Base-by-base conservation (phyloP, 2,797 vertebrate species). In the Crypturellus tataupa region DNA sequence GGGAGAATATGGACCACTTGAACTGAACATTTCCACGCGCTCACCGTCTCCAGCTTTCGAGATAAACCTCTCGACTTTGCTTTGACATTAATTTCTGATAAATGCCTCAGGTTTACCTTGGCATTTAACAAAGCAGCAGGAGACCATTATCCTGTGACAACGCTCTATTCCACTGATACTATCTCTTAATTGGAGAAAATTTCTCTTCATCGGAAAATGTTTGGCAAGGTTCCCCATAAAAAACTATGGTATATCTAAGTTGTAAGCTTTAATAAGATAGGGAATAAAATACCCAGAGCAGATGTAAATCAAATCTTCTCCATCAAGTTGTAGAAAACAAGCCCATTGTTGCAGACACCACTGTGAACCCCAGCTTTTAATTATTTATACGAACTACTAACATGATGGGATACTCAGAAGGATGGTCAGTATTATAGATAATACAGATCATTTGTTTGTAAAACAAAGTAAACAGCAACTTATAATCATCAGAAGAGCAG, bases 221-320 rank as follows among this genome's bases (percentile, higher is more conserved):
- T 97, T 97, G 96, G 96, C 96, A 97, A 94, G 64, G 65, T 86
- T 94, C 64, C 90, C 83, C 85, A 93, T 92, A 95, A 94, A 96
- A 96, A 93, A 96, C 84, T 87, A 91, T 76, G 71, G 82, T 94
- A 92, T 87, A 95, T 90, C 91, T 79, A 95, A 95, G 95, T 96
- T 97, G 97, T 91, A 97, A 96, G 96, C 96, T 93, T 96, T 97
- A 97, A 97, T 96, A 97, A 97, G 96, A 96, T 89, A 87, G 97
- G 97, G 96, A 97, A 97, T 97, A 97, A 97, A 97, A 97, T 96
- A 97, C 97, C 96, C 97, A 97, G 90, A 96, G 93, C 97, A 97
- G 96, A 97, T 97, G 94, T 97, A 97, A 97, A 97, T 97, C 96
- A 96, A 95, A 96, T 96, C 93, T 93, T 96, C 94, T 87, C 92